A percentile compares a stretch with the other conserved stretches of the same genome.
Evolutionary conservation across 2,797 vertebrate species (phyloP).

Genomic region (Macropodus opercularis): DNA sequence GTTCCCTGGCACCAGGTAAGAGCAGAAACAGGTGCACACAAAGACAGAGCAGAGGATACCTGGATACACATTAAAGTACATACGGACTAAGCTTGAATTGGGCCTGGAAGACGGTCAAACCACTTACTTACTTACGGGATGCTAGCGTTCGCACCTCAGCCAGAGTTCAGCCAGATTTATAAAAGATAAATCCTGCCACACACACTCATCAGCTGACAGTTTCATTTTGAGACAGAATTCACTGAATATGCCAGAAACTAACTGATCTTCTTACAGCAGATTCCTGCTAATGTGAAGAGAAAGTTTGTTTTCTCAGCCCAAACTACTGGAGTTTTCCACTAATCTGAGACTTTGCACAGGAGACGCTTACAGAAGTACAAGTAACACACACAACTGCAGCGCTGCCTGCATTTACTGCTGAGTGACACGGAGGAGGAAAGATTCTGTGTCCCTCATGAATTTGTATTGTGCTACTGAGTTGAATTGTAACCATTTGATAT

Average conservation of each 20-base stretch:
- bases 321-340: too few species aligned
- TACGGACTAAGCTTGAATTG: not conserved
- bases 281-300: too few species aligned
- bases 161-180: constrained; percentile 43
- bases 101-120: too few species aligned
- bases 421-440: constrained; percentile 37
- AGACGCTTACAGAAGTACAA: constrained; percentile 37
- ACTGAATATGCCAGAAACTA: too few species aligned
- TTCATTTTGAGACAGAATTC: too few species aligned
- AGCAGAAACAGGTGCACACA: not conserved
- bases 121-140: constrained; percentile 20
- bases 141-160: constrained; percentile 24
- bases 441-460: constrained; percentile 7
- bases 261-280: too few species aligned
- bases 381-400: constrained; percentile 27
- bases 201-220: too few species aligned
- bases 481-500: constrained; percentile 7
- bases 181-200: too few species aligned
- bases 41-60: too few species aligned
- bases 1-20: too few species aligned
- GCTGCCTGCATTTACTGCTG: constrained; percentile 28
- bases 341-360: constrained; percentile 31
- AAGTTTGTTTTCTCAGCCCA: too few species aligned
- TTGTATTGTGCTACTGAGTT: constrained; percentile 2
- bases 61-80: too few species aligned